Evolutionary conservation across 2,888 invertebrate species (phyloP).

Genomic region (Gymnoscelis rufifasciata): DNA sequence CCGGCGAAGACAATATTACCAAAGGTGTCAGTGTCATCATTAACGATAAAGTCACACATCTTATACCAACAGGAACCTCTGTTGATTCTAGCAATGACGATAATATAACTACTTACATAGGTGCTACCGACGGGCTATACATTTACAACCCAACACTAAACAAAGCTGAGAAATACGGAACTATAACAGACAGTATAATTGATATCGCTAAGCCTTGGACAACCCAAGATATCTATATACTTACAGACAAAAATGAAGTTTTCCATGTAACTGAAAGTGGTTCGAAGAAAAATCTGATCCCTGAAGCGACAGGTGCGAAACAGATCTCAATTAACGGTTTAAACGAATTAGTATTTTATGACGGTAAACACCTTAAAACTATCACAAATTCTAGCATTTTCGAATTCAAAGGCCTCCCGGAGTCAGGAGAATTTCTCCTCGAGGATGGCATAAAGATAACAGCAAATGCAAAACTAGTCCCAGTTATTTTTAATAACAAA

Average conservation of each 20-base stretch:
- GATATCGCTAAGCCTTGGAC: constrained; percentile 43
- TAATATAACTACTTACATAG: constrained; percentile 34
- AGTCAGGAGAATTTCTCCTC: no score
- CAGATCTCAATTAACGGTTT: no score
- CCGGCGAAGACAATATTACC: constrained; percentile 36
- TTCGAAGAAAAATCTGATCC: constrained; percentile 43
- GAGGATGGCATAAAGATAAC: no score
- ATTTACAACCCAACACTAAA: constrained; percentile 32
- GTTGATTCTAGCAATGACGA: constrained; percentile 35
- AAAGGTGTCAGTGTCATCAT: constrained; percentile 43
- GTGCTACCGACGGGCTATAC: constrained; percentile 43
- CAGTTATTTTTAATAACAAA: no score
- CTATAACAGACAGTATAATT: constrained; percentile 46
- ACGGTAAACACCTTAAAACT: no score
- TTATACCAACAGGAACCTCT: constrained; percentile 44
- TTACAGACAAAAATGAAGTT: constrained; percentile 47
- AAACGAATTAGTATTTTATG: no score
- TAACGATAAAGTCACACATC: constrained; percentile 32
- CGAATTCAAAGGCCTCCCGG: no score
- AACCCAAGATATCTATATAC: constrained; percentile 45
- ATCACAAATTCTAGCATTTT: no score
- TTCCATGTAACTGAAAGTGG: constrained; percentile 55
- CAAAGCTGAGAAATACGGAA: constrained; percentile 44
- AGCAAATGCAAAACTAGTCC: no score
- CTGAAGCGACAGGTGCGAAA: constrained; percentile 42